A percentile compares a stretch with the other conserved stretches of the same genome.
Evolutionary conservation across 2,113 vertebrate species (phyloP).

Genomic region (Pygoscelis adeliae): DNA sequence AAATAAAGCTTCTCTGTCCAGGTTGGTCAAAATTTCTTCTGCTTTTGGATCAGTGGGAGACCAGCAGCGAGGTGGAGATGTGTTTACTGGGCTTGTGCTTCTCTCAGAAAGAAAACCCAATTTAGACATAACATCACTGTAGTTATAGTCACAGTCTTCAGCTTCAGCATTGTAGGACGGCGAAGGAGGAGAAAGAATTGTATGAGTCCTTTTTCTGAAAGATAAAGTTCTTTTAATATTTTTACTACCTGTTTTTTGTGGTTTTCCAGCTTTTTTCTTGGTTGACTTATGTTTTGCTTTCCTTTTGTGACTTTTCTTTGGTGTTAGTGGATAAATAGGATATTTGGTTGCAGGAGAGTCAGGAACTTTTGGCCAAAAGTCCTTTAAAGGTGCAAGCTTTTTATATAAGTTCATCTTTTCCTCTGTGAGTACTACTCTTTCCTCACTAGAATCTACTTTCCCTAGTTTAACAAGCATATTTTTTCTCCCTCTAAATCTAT

Average conservation of each 20-base stretch:
- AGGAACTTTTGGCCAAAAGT: slow-evolving; percentile 95
- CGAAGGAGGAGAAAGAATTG: slow-evolving; percentile 80
- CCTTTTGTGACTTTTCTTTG: slow-evolving; percentile 89
- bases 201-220: slow-evolving; percentile 76
- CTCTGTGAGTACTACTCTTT: slow-evolving; percentile 87
- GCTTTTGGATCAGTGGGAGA: slow-evolving; percentile 92
- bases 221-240: slow-evolving; percentile 79
- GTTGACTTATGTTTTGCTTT: slow-evolving; percentile 87
- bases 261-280: slow-evolving; percentile 82
- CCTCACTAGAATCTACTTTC: slow-evolving; percentile 88
- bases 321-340: slow-evolving; percentile 85
- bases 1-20: slow-evolving; percentile 81
- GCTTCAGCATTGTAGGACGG: slow-evolving; percentile 89
- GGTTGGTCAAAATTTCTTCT: slow-evolving; percentile 77
- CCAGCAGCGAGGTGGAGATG: slow-evolving; percentile 96
- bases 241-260: slow-evolving; percentile 75
- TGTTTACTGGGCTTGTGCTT: slow-evolving; percentile 87
- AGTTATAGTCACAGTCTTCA: slow-evolving; percentile 87
- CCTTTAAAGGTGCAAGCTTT: slow-evolving; percentile 93
- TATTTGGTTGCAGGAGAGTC: slow-evolving; percentile 92
- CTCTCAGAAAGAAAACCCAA: slow-evolving; percentile 95
- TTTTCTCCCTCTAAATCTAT: slow-evolving; percentile 97
- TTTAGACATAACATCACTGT: slow-evolving; percentile 94
- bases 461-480: slow-evolving; percentile 97
- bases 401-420: slow-evolving; percentile 87